Evolutionary conservation across 2,888 invertebrate species (phyloP), one percentile per base, ranked within the genome.

Genomic region (Odontomyia ornata): DNA sequence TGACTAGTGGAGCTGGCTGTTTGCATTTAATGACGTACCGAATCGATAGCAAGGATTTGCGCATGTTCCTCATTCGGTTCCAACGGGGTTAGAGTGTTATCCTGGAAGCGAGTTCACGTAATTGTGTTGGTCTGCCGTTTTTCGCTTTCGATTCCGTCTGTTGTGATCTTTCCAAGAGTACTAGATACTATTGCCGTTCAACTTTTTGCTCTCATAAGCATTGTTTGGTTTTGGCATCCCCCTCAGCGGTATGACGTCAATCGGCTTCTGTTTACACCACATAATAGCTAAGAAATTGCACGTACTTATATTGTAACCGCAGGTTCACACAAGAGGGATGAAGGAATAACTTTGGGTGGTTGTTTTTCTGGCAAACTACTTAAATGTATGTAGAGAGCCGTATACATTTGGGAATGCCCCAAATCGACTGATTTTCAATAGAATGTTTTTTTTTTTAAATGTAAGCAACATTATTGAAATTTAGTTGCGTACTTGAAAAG

Each of bases 161-260:
- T 47, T 69, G 46, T 69, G 47, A 69, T 25, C 69, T 18, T 15
- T 30, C 27, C 36, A 15, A 2, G 52, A 52, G 52, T 15, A 52
- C n/a, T 9, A 60, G 13, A 60, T 1, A 21, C 69, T 25, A 69
- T 60, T 36, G 25, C 36, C 60, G 28, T 73, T 56, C 73, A n/a
- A 30, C 15, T 73, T 73, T 57, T 43, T 43, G 60, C 73, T 57
- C 73, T 73, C 73, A 57, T 57, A 56, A 60, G 57, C 60, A 57
- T 73, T 23, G 36, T 57, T 73, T 28, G 23, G 46, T 46, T 47
- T 60, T 73, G 69, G 77, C 77, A 77, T 77, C 72, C 77, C 71
- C 77, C 77, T 73, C 30, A 56, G 27, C 43, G 21, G 28, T 77
- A 64, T 77, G 77, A 77, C 77, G 77, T 77, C 77, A 77, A 77